These are phyloP conservation scores for Diacarnus erythraeanus DNA, from an alignment of 37 sponge, comb jelly and placozoan genomes.

Conservation along the genomic window DNA sequence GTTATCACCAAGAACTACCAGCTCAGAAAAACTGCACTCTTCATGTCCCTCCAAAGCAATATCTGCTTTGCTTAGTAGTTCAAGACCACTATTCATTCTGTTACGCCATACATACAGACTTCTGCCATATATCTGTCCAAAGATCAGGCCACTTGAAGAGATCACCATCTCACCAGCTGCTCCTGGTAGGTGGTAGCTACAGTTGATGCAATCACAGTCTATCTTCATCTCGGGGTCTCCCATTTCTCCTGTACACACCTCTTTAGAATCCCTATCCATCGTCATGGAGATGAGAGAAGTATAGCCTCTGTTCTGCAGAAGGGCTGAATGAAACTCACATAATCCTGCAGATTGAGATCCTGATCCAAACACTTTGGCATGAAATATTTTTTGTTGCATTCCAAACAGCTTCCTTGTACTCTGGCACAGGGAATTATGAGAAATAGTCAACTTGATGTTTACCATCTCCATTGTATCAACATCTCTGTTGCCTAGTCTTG, in stretches of 20 bases:
- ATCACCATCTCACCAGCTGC: background rate
- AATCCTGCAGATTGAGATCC: too few species aligned
- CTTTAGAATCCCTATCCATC: too few species aligned
- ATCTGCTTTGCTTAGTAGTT: background rate
- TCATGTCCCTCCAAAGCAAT: background rate
- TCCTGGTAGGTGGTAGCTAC: background rate
- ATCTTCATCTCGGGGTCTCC: too few species aligned
- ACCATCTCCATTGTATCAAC: background rate
- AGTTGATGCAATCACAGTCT: constrained; percentile 11
- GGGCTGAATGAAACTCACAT: background rate
- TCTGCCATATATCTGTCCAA: constrained; percentile 7
- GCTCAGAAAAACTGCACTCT: background rate
- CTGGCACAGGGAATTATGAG: too few species aligned
- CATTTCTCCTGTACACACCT: too few species aligned
- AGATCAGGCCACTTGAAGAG: constrained; percentile 3
- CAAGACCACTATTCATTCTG: background rate
- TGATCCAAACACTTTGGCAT: too few species aligned
- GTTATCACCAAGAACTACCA: constrained; percentile 14
- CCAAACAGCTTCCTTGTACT: too few species aligned
- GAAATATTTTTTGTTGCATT: too few species aligned
- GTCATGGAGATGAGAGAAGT: too few species aligned
- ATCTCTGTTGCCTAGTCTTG: background rate
- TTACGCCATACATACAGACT: constrained; percentile 11
- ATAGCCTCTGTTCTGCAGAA: background rate
- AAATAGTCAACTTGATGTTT: too few species aligned